These are phyloP conservation scores for Gallirallus australis DNA, from an alignment of 2,797 vertebrate species.

Conservation along the genomic window DNA sequence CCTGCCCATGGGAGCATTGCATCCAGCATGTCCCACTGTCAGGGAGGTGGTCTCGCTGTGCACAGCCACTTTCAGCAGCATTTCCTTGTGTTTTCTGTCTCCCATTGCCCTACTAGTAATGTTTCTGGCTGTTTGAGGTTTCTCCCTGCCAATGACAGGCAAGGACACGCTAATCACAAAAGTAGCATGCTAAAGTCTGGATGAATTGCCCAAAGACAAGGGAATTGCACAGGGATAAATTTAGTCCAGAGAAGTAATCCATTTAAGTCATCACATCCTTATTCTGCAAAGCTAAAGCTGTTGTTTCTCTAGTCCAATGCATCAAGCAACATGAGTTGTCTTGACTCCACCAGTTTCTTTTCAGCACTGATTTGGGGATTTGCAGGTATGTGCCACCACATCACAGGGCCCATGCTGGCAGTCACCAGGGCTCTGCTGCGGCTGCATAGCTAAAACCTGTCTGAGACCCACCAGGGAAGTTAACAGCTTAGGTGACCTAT, in stretches of 20 bases:
- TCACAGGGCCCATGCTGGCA: fast-evolving
- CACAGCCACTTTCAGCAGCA: not conserved
- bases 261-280: constrained; percentile 1
- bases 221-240: constrained; percentile 34
- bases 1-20: fast-evolving
- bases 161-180: not conserved
- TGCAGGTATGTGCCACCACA: not conserved
- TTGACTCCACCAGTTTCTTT: not conserved
- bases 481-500: not conserved
- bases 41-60: fast-evolving
- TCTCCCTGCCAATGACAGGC: not conserved
- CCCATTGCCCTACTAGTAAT: fast-evolving
- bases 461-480: not conserved
- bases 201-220: constrained; percentile 17
- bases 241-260: constrained; percentile 30
- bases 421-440: not conserved
- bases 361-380: not conserved
- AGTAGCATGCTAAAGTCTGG: not conserved
- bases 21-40: fast-evolving
- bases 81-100: not conserved
- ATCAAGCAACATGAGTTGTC: not conserved
- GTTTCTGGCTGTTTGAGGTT: not conserved
- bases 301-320: not conserved
- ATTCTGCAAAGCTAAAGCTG: not conserved
- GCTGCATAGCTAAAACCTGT: not conserved